phyloP scores from a whole-genome alignment of 2,797 vertebrate species.

The Etheostoma nigrum region DNA sequence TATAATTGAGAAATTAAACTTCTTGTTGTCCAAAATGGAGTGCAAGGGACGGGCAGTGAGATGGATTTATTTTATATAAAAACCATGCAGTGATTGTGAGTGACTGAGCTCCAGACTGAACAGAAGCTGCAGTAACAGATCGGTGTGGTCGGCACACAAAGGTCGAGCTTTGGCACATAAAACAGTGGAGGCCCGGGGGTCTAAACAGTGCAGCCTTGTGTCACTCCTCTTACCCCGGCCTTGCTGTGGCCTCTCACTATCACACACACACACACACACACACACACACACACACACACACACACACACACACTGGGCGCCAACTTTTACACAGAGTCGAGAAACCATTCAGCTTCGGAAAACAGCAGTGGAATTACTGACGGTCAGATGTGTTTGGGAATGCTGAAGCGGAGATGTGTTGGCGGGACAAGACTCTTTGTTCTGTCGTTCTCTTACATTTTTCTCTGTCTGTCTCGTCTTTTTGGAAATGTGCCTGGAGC shows the following conservation, averaged over 20 bases:
- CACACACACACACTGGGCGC: slow-evolving; percentile 41
- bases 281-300: neutral
- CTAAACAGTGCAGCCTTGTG: slow-evolving; percentile 68
- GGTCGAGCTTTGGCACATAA: slow-evolving; percentile 51
- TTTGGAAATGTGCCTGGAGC: slow-evolving; percentile 55
- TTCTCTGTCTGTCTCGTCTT: neutral
- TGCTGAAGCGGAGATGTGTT: slow-evolving; percentile 23
- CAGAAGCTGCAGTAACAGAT: slow-evolving; percentile 44
- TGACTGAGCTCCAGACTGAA: neutral
- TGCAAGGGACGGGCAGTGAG: too few relatives aligned
- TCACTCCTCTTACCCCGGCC: slow-evolving; percentile 37
- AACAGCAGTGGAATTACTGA: slow-evolving; percentile 63
- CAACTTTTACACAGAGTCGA: slow-evolving; percentile 70
- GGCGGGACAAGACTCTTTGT: slow-evolving; percentile 40
- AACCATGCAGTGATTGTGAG: neutral
- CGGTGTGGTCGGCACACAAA: slow-evolving; percentile 51
- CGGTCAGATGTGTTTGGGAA: slow-evolving; percentile 56
- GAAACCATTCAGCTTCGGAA: slow-evolving; percentile 54
- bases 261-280: slow-evolving; percentile 26
- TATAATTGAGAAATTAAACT: too few relatives aligned
- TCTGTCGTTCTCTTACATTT: slow-evolving; percentile 1
- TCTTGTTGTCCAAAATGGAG: too few relatives aligned
- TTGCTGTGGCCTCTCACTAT: slow-evolving; percentile 43
- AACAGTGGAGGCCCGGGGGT: slow-evolving; percentile 21
- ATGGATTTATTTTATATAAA: neutral